phyloP scores from a whole-genome alignment of 2,113 vertebrate species.

The Microcebus murinus region DNA sequence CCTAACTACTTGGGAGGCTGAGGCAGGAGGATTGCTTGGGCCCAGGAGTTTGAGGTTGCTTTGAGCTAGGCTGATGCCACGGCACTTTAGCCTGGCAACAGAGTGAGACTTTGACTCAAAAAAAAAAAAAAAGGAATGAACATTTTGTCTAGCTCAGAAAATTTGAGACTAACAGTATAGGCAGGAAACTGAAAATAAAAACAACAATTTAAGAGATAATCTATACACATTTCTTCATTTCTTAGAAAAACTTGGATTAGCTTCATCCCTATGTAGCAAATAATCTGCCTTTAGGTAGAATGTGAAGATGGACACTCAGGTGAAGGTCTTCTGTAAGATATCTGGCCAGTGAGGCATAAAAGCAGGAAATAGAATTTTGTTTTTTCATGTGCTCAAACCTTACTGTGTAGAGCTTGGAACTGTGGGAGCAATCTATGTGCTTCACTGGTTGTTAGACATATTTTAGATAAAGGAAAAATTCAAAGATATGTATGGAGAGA shows the following conservation, averaged over 20 bases:
- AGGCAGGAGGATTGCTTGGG: too few species aligned
- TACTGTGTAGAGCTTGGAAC: neutral
- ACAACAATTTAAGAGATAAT: neutral
- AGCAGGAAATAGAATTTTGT: neutral
- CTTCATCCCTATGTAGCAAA: neutral
- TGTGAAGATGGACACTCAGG: neutral
- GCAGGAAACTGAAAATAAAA: neutral
- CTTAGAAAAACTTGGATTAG: neutral
- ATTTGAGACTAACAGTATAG: neutral
- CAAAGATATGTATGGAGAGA: neutral
- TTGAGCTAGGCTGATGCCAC: too few species aligned
- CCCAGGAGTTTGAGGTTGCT: too few species aligned
- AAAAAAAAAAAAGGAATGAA: too few species aligned
- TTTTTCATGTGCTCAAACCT: fast-evolving
- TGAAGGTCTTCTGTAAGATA: neutral
- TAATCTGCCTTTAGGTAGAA: neutral
- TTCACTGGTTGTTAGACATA: neutral
- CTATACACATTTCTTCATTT: neutral
- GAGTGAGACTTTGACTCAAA: too few species aligned
- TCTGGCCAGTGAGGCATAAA: neutral
- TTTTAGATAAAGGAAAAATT: neutral
- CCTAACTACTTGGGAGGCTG: too few species aligned
- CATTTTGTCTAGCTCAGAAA: neutral
- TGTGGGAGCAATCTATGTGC: neutral
- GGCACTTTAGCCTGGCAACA: too few species aligned